Percentiles rank a stretch among this genome's conserved stretches.
phyloP scores from a whole-genome alignment of 2,113 vertebrate species.

The Spizaetus ornatus region DNA sequence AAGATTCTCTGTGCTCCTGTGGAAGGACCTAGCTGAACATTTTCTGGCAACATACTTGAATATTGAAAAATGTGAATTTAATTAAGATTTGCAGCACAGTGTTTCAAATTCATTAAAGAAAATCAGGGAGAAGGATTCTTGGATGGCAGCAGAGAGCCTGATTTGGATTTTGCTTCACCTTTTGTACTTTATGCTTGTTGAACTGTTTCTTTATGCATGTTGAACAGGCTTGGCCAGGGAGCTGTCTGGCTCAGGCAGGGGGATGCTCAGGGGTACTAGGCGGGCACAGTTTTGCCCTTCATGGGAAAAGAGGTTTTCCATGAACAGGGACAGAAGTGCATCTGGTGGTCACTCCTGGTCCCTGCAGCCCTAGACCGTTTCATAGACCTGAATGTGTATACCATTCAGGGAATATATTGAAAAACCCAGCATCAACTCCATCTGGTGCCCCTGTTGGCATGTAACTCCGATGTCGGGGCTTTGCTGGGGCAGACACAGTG shows the following conservation, averaged over 20 bases:
- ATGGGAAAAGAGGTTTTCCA: not conserved
- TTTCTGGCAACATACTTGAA: not conserved
- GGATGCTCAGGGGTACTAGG: not conserved
- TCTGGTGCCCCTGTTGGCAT: rapidly evolving
- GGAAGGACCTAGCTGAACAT: not conserved
- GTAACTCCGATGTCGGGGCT: not conserved
- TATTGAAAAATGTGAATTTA: not conserved
- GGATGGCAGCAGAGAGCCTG: not conserved
- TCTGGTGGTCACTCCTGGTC: not conserved
- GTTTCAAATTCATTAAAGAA: not conserved
- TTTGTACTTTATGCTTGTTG: not conserved
- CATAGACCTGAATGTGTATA: not conserved
- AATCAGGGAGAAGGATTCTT: not conserved
- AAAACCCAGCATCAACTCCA: not conserved
- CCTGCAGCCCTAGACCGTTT: not conserved
- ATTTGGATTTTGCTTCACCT: not conserved
- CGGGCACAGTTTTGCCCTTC: not conserved
- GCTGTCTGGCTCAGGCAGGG: not conserved
- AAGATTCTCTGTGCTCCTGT: not conserved
- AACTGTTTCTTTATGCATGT: rapidly evolving
- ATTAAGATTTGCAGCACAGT: not conserved
- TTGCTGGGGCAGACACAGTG: not conserved
- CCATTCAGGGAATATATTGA: not conserved
- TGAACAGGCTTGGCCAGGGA: not conserved
- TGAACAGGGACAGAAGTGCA: rapidly evolving